Evolutionary conservation across 2,888 invertebrate genomes (phyloP).

Genomic region (Hypomecis atomaria): DNA sequence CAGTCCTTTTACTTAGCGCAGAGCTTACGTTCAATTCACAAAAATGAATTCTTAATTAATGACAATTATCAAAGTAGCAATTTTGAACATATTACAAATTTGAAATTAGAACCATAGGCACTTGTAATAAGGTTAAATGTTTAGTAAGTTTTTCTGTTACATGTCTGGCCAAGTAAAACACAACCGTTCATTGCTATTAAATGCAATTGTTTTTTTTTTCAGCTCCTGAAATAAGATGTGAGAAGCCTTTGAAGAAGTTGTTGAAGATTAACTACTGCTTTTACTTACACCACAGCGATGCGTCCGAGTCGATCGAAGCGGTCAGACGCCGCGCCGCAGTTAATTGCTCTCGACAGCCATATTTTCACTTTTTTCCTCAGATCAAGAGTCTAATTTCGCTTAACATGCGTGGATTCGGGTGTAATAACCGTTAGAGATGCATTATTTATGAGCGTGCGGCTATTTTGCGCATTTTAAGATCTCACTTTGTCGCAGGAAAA

Average conservation of each 20-base stretch:
- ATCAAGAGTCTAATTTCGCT: slow-evolving; percentile 51
- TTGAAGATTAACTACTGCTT: slow-evolving; percentile 1
- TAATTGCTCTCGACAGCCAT: slow-evolving; percentile 31
- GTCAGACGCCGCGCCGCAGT: slow-evolving; percentile 26
- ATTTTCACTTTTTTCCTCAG: slow-evolving; percentile 61
- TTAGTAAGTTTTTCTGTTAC: neutral
- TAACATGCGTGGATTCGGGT: slow-evolving; percentile 72
- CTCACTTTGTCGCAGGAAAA: slow-evolving; percentile 37
- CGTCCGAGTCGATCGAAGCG: slow-evolving; percentile 11
- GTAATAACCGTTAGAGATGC: slow-evolving; percentile 71
- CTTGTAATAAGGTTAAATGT: too few relatives aligned
- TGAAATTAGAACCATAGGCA: too few relatives aligned
- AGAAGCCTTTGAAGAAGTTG: too few relatives aligned
- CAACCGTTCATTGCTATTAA: neutral
- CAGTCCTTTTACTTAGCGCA: too few relatives aligned
- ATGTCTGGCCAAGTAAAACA: neutral
- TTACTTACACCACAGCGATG: neutral
- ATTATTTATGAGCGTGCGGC: slow-evolving; percentile 64
- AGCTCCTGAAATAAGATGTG: too few relatives aligned
- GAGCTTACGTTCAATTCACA: too few relatives aligned
- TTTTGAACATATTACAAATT: too few relatives aligned
- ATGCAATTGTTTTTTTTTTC: too few relatives aligned
- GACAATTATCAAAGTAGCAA: too few relatives aligned
- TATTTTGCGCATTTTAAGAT: slow-evolving; percentile 33
- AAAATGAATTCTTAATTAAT: too few relatives aligned